These are phyloP conservation scores for Lithophane leautieri DNA, from an alignment of 2,888 invertebrate species.

Conservation along the genomic window DNA sequence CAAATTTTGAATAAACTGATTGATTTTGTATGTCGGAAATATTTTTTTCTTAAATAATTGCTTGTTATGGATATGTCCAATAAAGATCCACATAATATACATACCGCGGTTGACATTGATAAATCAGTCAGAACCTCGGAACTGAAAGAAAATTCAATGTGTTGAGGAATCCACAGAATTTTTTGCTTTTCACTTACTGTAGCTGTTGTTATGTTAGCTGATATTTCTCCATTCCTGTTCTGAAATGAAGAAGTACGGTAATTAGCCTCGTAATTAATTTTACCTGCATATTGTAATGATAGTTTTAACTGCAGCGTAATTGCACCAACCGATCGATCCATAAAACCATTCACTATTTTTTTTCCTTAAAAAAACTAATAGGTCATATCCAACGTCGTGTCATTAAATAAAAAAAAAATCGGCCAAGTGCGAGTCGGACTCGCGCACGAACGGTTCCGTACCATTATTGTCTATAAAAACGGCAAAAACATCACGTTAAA, in stretches of 20 bases:
- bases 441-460: no score
- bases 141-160: neutral
- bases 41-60: no score
- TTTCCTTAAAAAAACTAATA: no score
- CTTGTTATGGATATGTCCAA: neutral
- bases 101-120: neutral
- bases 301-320: neutral
- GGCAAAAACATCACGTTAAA: no score
- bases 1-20: no score
- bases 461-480: no score
- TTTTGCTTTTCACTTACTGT: neutral
- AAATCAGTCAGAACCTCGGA: neutral
- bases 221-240: neutral
- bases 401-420: no score
- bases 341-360: neutral
- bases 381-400: no score
- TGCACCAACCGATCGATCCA: neutral
- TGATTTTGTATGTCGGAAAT: neutral
- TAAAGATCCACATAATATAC: no score
- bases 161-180: no score
- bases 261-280: neutral
- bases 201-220: no score
- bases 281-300: constrained; percentile 17
- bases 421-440: no score
- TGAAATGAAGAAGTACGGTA: neutral